Base-by-base conservation (phyloP, 1,140 invertebrate species). In the Globodera ellingtonae region DNA sequence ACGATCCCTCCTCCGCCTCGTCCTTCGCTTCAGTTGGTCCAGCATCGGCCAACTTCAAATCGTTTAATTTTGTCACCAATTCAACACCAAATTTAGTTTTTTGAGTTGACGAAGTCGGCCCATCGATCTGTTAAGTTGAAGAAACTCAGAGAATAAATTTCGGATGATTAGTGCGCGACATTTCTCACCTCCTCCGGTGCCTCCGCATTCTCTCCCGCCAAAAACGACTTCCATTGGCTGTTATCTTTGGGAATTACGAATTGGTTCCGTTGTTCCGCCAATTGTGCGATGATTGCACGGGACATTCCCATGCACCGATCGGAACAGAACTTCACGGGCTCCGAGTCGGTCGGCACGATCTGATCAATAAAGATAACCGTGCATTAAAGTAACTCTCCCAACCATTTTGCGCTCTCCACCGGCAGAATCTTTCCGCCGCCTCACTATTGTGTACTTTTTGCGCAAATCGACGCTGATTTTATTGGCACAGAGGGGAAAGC, bases 401-500 rank as follows among this genome's bases (percentile, higher is more conserved):
- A 62, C 56, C 56, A 74, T 62, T 62, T 67, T 52, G 44, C n/a
- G 52, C 62, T 66, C 62, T 69, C 21, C 48, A 24, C 48, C 62
- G 10, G 56, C 18, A 6, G 56, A 59, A 5, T 59, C 75, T 50
- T 69, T 46, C 46, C 35, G 24, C 65, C 69, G 46, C 10, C 50
- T 77, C 59, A 65, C n/a, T 3, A 74, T 74, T 52, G 59, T 71
- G 56, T 65, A 65, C 50, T 75, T 79, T 52, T 72, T 50, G 24
- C 69, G 47, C 24, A 79, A 78, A 21, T 79, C 78, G n/a, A 79
- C 65, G 24, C 6, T 47, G 7, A 79, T 52, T 56, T 18, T 4
- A 21, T 82, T 81, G n/a, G 9, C 15, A 48, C 79, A 80, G 21
- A 46, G 21, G 46, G 79, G 79, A 21, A 62, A 80, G 46, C 79